Percentiles rank a stretch among this genome's conserved stretches.
Conservation (phyloP, 2,113 vertebrate species). For the Centropus unirufus region DNA sequence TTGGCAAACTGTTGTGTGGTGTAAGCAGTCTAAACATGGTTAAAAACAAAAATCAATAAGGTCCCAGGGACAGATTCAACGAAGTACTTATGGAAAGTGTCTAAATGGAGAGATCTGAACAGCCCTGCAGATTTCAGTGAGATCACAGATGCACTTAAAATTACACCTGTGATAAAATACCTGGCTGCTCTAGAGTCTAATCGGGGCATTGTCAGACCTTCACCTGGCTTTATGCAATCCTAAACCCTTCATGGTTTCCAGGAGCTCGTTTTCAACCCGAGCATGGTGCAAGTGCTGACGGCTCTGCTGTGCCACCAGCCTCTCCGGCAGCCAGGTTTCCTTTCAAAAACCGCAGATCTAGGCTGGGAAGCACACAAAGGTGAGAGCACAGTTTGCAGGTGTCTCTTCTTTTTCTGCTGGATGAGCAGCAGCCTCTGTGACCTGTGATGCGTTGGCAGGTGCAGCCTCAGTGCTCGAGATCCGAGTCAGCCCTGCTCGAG, state of each 20-base stretch:
- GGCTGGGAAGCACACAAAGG: not conserved
- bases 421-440: not conserved
- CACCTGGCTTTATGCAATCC: not conserved
- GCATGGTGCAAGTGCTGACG: fast-evolving
- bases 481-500: fast-evolving
- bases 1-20: not conserved
- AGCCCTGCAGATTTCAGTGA: not conserved
- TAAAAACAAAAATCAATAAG: not conserved
- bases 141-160: not conserved
- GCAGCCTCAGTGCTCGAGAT: not conserved
- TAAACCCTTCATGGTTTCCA: not conserved
- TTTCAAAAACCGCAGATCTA: not conserved
- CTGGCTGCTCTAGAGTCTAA: not conserved
- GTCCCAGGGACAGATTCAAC: not conserved
- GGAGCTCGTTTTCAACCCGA: fast-evolving
- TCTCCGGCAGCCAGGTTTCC: not conserved
- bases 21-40: not conserved
- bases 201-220: not conserved
- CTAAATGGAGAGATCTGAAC: not conserved
- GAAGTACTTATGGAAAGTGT: not conserved
- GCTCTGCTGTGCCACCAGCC: not conserved
- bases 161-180: not conserved
- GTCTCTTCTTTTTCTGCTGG: not conserved
- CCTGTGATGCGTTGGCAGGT: not conserved
- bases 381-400: fast-evolving